These are phyloP conservation scores for Zaprionus lachaisei DNA, from an alignment of 1,140 invertebrate genomes.

Conservation along the genomic window DNA sequence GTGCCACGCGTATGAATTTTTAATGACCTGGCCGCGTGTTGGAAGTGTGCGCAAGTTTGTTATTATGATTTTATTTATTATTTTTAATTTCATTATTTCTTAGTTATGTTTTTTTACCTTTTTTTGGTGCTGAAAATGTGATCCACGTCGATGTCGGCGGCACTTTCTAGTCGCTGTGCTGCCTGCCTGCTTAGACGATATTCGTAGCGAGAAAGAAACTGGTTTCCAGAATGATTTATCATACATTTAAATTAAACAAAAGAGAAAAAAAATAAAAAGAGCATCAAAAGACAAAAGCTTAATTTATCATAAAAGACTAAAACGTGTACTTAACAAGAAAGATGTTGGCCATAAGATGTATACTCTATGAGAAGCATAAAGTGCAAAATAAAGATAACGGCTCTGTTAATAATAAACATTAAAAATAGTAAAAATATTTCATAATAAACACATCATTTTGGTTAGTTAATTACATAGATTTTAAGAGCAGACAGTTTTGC, in stretches of 20 bases:
- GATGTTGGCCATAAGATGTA: slow-evolving; percentile 5
- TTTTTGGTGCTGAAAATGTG: slow-evolving; percentile 55
- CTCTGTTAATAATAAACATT: background rate
- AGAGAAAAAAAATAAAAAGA: slow-evolving; percentile 49
- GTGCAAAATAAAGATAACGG: background rate
- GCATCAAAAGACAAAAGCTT: slow-evolving; percentile 66
- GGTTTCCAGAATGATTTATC: slow-evolving; percentile 80
- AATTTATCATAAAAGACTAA: slow-evolving; percentile 81
- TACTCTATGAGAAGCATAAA: slow-evolving; percentile 28
- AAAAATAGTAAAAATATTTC: background rate
- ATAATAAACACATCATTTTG: background rate
- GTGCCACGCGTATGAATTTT: slow-evolving; percentile 77
- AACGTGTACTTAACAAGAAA: slow-evolving; percentile 71
- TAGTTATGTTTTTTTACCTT: slow-evolving; percentile 16
- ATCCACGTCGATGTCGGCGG: slow-evolving; percentile 65
- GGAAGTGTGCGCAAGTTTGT: slow-evolving; percentile 69
- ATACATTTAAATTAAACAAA: slow-evolving; percentile 77
- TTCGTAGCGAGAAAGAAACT: slow-evolving; percentile 62
- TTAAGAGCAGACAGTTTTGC: background rate
- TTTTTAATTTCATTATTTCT: slow-evolving; percentile 42
- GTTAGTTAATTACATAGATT: background rate
- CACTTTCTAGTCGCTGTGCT: slow-evolving; percentile 72
- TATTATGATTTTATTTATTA: slow-evolving; percentile 57
- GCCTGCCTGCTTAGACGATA: slow-evolving; percentile 28
- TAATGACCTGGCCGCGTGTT: slow-evolving; percentile 68